Evolutionary conservation across 2,888 invertebrate genomes (phyloP), one percentile per base, ranked within the genome.

Genomic region (Stenotaenia linearis): DNA sequence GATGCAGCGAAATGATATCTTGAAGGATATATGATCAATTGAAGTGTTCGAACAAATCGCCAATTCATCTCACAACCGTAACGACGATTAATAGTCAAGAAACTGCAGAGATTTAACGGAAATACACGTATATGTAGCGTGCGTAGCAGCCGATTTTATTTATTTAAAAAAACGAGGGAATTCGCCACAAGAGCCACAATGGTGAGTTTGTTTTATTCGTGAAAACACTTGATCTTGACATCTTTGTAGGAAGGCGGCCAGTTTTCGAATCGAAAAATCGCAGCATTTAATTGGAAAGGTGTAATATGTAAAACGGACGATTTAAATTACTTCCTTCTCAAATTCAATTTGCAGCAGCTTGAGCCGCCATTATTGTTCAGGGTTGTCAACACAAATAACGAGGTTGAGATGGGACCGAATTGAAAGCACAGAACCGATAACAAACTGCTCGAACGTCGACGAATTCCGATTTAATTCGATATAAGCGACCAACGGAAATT

Each of bases 121-220:
- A 23, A 4, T 76, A 1, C 35, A n/a, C 35, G 15, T 35, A 18
- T 7, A 35, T 35, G 35, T 23, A 35, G 76, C 76, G 76, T 76
- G 76, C 76, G 76, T 77, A 77, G 78, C 78, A 77, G 50, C 45
- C 78, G 78, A 77, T 77, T 77, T 50, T 30, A 37, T 35, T 76
- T 45, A 45, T 75, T 76, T 30, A 50, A 77, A 77, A 77, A 45
- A 30, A 77, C 45, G 45, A 45, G 78, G 78, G 76, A 77, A 77
- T 76, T 74, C 69, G 21, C 77, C 77, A 10, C 40, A 40, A 77
- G 50, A 74, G 78, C 50, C 78, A 25, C 45, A 50, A 77, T 77
- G 78, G 78, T 77, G 30, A 77, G 78, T 77, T 45, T 25, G 12
- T 2, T 32, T n/a, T 30, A 30, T 35, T 6, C 23, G 15, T 74